Conservation (phyloP, 1,140 invertebrate species). For the Coelopa frigida region DNA sequence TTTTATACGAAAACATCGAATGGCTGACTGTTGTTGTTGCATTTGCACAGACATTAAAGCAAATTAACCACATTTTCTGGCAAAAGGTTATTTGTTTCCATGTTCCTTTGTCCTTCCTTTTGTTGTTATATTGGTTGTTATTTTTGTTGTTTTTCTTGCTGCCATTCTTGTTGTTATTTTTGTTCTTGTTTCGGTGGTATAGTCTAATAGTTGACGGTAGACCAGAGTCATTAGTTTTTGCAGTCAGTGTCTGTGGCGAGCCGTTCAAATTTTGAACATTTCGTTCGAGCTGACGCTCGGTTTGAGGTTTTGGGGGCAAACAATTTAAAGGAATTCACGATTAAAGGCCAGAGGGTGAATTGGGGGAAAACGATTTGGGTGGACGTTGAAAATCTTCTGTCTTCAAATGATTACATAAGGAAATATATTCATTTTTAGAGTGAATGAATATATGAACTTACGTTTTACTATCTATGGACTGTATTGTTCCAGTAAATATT, state of each 20-base stretch:
- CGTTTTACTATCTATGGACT: neutral
- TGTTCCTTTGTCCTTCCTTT: neutral
- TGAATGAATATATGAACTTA: neutral
- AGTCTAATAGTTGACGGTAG: constrained; percentile 11
- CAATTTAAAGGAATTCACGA: neutral
- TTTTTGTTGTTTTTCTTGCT: neutral
- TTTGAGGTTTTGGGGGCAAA: neutral
- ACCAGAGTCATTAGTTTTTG: constrained; percentile 16
- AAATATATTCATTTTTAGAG: neutral
- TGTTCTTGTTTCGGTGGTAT: neutral
- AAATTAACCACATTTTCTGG: constrained; percentile 37
- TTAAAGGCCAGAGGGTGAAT: constrained; percentile 6
- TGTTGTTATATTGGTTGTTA: neutral
- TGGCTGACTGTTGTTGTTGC: constrained; percentile 5
- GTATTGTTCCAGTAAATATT: too few relatives aligned
- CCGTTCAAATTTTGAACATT: neutral
- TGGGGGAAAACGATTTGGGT: neutral
- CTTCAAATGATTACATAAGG: constrained; percentile 5
- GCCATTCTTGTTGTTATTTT: neutral
- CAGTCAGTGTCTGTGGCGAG: constrained; percentile 10
- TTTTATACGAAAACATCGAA: constrained; percentile 4
- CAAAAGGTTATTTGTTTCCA: neutral
- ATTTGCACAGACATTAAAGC: constrained; percentile 35
- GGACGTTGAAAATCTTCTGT: neutral
- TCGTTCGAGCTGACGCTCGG: neutral